phyloP scores from a whole-genome alignment of 2,113 vertebrate genomes.

The Oxyruncus cristatus region DNA sequence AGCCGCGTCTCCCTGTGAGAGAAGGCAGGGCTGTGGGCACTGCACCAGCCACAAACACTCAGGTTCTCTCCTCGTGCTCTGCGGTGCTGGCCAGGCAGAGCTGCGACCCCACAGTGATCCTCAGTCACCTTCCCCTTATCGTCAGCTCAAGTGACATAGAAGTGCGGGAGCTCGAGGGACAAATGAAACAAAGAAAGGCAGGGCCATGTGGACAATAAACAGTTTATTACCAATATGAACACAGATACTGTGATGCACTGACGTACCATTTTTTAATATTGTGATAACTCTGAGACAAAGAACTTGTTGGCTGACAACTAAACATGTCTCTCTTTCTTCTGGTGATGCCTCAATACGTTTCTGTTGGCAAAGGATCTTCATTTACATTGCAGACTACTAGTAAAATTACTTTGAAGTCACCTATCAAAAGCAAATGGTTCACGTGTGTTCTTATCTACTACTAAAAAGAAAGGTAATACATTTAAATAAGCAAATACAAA shows the following conservation, averaged over 20 bases:
- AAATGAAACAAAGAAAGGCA: conserved; percentile 34
- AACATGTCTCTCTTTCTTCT: conserved; percentile 72
- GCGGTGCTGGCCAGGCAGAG: neutral
- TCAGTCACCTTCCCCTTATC: neutral
- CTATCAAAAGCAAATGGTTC: conserved; percentile 79
- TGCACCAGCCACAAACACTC: neutral
- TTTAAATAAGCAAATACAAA: conserved; percentile 90
- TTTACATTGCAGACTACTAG: conserved; percentile 71
- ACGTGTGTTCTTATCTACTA: conserved; percentile 73
- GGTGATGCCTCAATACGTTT: conserved; percentile 74
- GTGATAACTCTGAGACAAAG: conserved; percentile 69
- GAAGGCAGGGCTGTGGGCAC: neutral
- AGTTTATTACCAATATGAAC: conserved; percentile 92
- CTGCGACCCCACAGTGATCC: neutral
- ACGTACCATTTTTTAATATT: conserved; percentile 77
- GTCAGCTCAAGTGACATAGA: neutral
- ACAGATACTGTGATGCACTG: conserved; percentile 78
- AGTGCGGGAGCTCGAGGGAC: neutral
- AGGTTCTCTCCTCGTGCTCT: neutral
- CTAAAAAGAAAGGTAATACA: conserved; percentile 79
- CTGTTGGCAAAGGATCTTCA: conserved; percentile 75
- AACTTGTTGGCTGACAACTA: conserved; percentile 70
- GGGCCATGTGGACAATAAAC: conserved; percentile 79
- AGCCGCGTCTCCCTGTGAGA: rapidly evolving
- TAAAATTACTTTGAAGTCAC: conserved; percentile 76